These are phyloP conservation scores for Gonatopus flavifemur DNA, from an alignment of 1,140 invertebrate genomes.

Conservation along the genomic window DNA sequence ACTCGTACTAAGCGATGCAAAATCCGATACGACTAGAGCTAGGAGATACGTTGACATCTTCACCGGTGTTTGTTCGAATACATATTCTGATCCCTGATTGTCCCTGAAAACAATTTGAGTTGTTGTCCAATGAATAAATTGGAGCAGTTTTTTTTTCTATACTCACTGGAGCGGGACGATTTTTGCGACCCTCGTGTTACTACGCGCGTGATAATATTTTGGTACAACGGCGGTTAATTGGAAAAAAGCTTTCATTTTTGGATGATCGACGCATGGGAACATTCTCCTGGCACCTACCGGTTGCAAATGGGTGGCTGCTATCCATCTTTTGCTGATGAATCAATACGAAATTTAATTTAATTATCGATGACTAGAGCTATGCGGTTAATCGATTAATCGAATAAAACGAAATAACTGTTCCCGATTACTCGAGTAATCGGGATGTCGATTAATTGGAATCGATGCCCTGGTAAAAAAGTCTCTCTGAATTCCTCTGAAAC, in stretches of 20 bases:
- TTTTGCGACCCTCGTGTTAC: constrained; percentile 46
- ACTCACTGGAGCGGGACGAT: not conserved
- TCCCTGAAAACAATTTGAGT: constrained; percentile 8
- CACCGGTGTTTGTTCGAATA: constrained; percentile 66
- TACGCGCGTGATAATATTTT: constrained; percentile 43
- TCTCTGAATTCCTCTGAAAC: no score
- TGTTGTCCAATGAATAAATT: not conserved
- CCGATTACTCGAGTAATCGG: no score
- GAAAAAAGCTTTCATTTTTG: constrained; percentile 67
- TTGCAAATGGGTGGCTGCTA: constrained; percentile 66
- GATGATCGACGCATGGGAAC: constrained; percentile 74
- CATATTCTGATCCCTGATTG: constrained; percentile 54
- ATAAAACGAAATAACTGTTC: no score
- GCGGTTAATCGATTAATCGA: no score
- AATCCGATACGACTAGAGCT: constrained; percentile 72
- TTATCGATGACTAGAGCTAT: not conserved
- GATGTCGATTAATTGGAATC: no score
- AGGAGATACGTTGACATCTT: constrained; percentile 79
- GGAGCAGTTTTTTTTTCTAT: not conserved
- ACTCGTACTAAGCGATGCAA: constrained; percentile 36
- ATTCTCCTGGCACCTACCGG: constrained; percentile 63
- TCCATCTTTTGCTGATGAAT: constrained; percentile 14
- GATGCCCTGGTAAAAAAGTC: no score
- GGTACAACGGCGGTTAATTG: constrained; percentile 52
- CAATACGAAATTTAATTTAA: constrained; percentile 1